phyloP scores from a whole-genome alignment of 2,888 invertebrate species.

The Autographa gamma region DNA sequence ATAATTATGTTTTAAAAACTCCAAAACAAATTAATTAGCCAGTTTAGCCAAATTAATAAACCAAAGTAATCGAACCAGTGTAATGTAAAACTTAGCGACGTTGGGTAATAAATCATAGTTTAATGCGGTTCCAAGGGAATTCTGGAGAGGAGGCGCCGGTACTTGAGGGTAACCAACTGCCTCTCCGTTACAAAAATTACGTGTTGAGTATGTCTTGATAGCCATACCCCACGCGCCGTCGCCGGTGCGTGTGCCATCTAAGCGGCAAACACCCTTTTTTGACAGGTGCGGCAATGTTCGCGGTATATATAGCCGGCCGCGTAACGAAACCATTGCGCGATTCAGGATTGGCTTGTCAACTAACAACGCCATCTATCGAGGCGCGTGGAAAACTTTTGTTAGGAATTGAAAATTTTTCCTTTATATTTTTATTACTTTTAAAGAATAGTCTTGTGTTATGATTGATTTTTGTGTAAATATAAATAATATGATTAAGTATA shows the following conservation, averaged over 20 bases:
- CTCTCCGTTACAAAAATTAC: constrained; percentile 92
- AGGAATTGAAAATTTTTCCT: too few species aligned
- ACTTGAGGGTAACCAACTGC: constrained; percentile 92
- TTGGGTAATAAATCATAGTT: too few species aligned
- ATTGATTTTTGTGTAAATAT: too few species aligned
- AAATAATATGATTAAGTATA: too few species aligned
- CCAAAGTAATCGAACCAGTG: too few species aligned
- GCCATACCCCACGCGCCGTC: constrained; percentile 92
- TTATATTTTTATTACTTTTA: too few species aligned
- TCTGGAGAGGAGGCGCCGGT: constrained; percentile 89
- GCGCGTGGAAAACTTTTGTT: constrained; percentile 5
- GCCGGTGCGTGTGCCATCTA: constrained; percentile 90
- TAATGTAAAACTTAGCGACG: too few species aligned
- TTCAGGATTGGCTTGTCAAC: constrained; percentile 20
- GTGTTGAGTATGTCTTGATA: constrained; percentile 96
- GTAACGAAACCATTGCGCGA: constrained; percentile 54
- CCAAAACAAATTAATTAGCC: too few species aligned
- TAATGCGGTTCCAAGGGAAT: not conserved
- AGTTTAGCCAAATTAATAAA: too few species aligned
- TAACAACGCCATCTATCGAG: constrained; percentile 57
- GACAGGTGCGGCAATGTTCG: accelerated
- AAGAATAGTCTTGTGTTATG: too few species aligned
- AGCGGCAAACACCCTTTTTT: constrained; percentile 93
- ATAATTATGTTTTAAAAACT: too few species aligned
- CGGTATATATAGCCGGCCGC: not conserved